Evolutionary conservation across 2,888 invertebrate species (phyloP), one percentile per base, ranked within the genome.

Genomic region (Monochamus alternatus): DNA sequence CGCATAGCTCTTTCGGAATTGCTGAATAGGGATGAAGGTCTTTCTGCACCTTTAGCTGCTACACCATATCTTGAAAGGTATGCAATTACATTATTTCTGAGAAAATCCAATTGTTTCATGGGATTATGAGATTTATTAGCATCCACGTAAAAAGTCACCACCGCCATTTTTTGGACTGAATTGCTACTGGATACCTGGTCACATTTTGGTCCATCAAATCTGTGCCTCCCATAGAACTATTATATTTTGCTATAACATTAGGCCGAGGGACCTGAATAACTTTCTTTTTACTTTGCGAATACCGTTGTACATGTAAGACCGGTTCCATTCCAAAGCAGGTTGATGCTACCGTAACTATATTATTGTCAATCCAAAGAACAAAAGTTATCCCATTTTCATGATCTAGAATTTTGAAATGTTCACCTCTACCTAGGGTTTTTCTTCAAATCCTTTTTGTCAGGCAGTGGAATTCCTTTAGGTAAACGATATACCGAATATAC

Each of bases 221-320:
- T 22, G 63, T 71, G 7, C 80, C 78, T 44, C 81, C 83, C 81
- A 84, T 84, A 66, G 70, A 69, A 22, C 67, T 64, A 69, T 84
- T 84, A 60, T n/a, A 83, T 67, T 77, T 73, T 31, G 60, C 72
- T 70, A 82, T 73, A 44, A 73, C 22, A 55, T 64, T 8, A 32
- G 83, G 81, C 31, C 79, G 62, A 60, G 77, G 78, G 12, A 83
- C 78, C 9, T 43, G 51, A 60, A 82, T 77, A 55, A 55, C 8
- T 14, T 55, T 55, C 3, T 14, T 55, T 32, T 32, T 1, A 52
- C 52, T 52, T 30, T 59, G 22, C 30, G 59, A 59, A 22, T 8
- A 59, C 9, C 59, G 14, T 59, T 59, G 3, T 22, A 59, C 59
- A 59, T 59, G 14, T 4, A 7, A 59, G 59, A 59, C 30, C 3